Evolutionary conservation across 2,888 invertebrate genomes (phyloP), one percentile per base, ranked within the genome.

Genomic region (Sisyra nigra): DNA sequence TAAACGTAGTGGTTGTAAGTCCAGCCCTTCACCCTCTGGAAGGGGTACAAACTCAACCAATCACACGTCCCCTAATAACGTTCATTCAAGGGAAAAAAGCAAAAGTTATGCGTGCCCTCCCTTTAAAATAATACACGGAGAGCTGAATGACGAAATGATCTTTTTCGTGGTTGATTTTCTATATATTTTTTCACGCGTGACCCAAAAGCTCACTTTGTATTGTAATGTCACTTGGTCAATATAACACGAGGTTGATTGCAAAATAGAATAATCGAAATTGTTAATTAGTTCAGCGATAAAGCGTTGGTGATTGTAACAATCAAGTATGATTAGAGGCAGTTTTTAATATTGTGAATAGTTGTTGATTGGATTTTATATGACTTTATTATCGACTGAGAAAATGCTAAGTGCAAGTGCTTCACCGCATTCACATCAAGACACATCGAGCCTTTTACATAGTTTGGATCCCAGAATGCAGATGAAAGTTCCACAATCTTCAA

Each of bases 401-500:
- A 24, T 24, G 24, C 7, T 24, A 7, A 40, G 30, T 40, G 40
- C 14, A 3, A 31, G 14, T 14, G 17, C 30, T 13, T 15, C 40
- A 9, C 19, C 37, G 37, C 11, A 18, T 6, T 19, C 17, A n/a
- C 19, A 17, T 14, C 40, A 40, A 30, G 40, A 40, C 30, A 14
- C 13, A 7, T 2, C 34, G 3, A 19, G 8, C 9, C 19, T 37
- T 11, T 24, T 46, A 9, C 44, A 37, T 32, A 46, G 46, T 13
- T 45, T 51, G 45, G 48, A 48, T 43, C 38, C 42, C 7, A 38
- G 45, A 13, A 48, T 50, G 47, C 46, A 48, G 40, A 34, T 49
- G 31, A 47, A 50, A 37, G 36, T 50, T 13, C 48, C 50, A 10
- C 48, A 51, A 11, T 48, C 50, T 7, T 52, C 53, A 36, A 51